A percentile compares a stretch with the other conserved stretches of the same genome.
Evolutionary conservation across 2,888 invertebrate genomes (phyloP).

Genomic region (Phlogophora meticulosa): DNA sequence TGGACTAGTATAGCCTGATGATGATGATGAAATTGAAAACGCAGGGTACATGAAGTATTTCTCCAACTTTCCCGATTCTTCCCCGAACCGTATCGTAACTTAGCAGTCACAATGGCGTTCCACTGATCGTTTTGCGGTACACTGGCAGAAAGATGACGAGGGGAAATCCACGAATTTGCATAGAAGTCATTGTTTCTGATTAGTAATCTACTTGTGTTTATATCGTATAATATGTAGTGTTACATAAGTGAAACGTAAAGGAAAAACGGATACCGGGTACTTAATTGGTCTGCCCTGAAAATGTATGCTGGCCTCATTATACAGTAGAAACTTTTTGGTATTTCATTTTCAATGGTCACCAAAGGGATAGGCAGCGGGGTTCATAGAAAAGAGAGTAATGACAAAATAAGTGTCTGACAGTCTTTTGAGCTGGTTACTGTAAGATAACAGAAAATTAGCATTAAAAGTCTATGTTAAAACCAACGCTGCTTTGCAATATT

Average conservation of each 20-base stretch:
- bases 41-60: no score
- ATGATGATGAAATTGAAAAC: no score
- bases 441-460: no score
- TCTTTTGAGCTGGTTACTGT: no score
- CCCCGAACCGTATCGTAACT: background rate
- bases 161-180: slow-evolving; percentile 42
- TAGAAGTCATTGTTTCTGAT: slow-evolving; percentile 30
- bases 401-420: no score
- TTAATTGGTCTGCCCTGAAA: no score
- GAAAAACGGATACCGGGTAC: slow-evolving; percentile 2
- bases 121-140: background rate
- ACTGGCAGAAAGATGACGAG: slow-evolving; percentile 13
- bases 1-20: no score
- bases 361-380: no score
- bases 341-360: no score
- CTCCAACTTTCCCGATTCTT: slow-evolving; percentile 1
- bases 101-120: slow-evolving; percentile 21
- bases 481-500: background rate
- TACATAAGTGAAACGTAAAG: background rate
- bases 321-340: no score
- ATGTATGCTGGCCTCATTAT: no score
- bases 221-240: background rate
- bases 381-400: no score
- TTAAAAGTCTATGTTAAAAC: background rate
- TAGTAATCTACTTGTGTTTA: slow-evolving; percentile 2